Evolutionary conservation across 2,888 invertebrate species (phyloP).

Genomic region (Dryobotodes eremita): DNA sequence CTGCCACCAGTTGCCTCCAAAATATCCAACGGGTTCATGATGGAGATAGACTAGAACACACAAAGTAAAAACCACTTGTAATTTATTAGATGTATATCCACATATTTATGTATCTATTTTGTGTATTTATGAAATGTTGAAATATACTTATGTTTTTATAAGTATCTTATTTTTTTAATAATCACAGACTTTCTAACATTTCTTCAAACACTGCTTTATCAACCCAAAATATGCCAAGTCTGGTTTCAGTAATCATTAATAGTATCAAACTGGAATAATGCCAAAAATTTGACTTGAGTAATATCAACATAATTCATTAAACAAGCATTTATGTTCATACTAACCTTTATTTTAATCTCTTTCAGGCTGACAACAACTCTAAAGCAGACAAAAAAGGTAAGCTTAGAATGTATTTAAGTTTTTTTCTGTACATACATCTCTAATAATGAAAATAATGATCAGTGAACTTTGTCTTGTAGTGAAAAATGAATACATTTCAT

Average conservation of each 20-base stretch:
- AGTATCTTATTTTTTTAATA: constrained; percentile 64
- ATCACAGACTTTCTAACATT: constrained; percentile 50
- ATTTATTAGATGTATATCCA: constrained; percentile 8
- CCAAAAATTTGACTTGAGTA: constrained; percentile 67
- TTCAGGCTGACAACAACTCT: constrained; percentile 91
- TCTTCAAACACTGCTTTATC: constrained; percentile 17
- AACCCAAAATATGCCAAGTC: constrained; percentile 36
- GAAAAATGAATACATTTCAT: constrained; percentile 3
- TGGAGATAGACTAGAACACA: constrained; percentile 83
- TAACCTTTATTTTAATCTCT: constrained; percentile 70
- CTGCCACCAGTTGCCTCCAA: constrained; percentile 77
- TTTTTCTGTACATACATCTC: constrained; percentile 23
- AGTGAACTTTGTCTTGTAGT: constrained; percentile 34
- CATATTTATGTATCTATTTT: constrained; percentile 35
- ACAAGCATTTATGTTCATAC: constrained; percentile 30
- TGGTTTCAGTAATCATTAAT: constrained; percentile 65
- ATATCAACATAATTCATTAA: constrained; percentile 24
- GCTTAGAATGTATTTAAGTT: constrained; percentile 66
- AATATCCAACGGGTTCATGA: constrained; percentile 80
- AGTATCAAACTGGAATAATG: constrained; percentile 70
- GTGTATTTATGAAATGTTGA: constrained; percentile 37
- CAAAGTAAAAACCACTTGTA: neutral
- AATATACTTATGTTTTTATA: constrained; percentile 53
- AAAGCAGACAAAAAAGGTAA: constrained; percentile 90
- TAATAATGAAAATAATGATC: constrained; percentile 10